Percentiles rank a stretch among this genome's conserved stretches.
Conservation (phyloP, 2,113 vertebrate species). For the Nothobranchius furzeri region DNA sequence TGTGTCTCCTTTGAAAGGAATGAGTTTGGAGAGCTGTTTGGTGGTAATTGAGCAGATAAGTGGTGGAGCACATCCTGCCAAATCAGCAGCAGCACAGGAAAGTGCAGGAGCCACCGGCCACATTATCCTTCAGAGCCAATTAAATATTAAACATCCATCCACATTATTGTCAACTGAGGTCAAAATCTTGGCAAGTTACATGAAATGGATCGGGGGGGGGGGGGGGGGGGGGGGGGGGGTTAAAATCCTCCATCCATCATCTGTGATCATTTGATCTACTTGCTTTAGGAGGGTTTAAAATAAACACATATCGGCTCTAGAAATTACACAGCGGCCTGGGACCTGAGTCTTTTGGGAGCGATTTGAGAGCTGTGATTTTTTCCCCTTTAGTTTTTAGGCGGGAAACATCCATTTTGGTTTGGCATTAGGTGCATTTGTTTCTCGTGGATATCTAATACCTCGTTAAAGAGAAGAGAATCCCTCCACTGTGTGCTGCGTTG, state of each 20-base stretch:
- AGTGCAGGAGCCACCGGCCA: slow-evolving; percentile 21
- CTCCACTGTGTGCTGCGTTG: slow-evolving; percentile 12
- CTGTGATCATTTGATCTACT: background rate
- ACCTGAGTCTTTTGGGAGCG: background rate
- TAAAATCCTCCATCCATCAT: slow-evolving; percentile 11
- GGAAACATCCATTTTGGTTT: slow-evolving; percentile 5
- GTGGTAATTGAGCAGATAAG: slow-evolving; percentile 54
- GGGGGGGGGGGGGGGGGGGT: background rate
- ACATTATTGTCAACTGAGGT: slow-evolving; percentile 47
- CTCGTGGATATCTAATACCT: slow-evolving; percentile 31
- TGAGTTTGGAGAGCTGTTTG: slow-evolving; percentile 17
- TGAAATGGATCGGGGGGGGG: slow-evolving; percentile 25
- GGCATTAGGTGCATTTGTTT: slow-evolving; percentile 21
- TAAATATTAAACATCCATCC: slow-evolving; percentile 68
- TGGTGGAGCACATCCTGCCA: slow-evolving; percentile 57
- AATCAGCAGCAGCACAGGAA: slow-evolving; percentile 62
- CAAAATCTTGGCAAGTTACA: slow-evolving; percentile 37
- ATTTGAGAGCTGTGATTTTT: background rate
- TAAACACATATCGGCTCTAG: background rate
- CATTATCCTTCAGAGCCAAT: slow-evolving; percentile 51
- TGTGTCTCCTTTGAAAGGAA: slow-evolving; percentile 4
- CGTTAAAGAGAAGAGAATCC: slow-evolving; percentile 32
- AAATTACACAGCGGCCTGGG: background rate
- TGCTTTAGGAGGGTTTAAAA: background rate
- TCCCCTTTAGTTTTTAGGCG: slow-evolving; percentile 14